Conservation (phyloP, 2,888 invertebrate genomes). For the Heteromyza rotundicornis region DNA sequence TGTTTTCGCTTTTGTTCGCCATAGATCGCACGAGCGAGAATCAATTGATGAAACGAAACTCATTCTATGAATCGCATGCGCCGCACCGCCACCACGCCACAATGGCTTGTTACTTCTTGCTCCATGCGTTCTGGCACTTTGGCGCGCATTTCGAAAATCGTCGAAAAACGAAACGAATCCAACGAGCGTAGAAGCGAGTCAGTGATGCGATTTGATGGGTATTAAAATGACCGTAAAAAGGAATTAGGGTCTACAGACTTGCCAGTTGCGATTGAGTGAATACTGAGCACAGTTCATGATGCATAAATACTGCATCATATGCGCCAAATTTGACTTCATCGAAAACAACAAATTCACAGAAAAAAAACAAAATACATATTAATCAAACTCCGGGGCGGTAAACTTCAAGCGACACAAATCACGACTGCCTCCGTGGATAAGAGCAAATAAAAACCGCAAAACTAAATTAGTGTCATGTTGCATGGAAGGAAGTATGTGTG, state of each 20-base stretch:
- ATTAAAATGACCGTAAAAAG: conserved; percentile 63
- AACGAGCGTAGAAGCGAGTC: conserved; percentile 38
- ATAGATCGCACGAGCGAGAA: neutral
- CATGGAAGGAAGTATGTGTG: conserved; percentile 36
- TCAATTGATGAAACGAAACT: neutral
- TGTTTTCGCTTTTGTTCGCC: neutral
- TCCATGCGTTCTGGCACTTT: neutral
- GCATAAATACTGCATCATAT: conserved; percentile 23
- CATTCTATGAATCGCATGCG: neutral
- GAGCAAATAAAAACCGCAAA: conserved; percentile 41
- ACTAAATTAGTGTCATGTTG: conserved; percentile 57
- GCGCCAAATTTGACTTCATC: neutral
- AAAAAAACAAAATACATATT: conserved; percentile 26
- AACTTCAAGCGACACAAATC: conserved; percentile 47
- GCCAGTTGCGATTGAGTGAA: conserved; percentile 51
- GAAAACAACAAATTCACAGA: neutral
- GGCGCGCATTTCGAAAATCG: neutral
- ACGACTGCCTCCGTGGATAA: conserved; percentile 27
- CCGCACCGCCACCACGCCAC: too few relatives aligned
- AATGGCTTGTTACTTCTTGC: too few relatives aligned
- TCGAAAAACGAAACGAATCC: neutral
- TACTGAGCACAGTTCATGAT: conserved; percentile 29
- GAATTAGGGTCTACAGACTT: conserved; percentile 62
- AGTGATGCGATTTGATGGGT: conserved; percentile 61
- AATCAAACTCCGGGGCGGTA: conserved; percentile 37